Conservation (phyloP, 2,113 vertebrate species). For the Melanerpes aurifrons region DNA sequence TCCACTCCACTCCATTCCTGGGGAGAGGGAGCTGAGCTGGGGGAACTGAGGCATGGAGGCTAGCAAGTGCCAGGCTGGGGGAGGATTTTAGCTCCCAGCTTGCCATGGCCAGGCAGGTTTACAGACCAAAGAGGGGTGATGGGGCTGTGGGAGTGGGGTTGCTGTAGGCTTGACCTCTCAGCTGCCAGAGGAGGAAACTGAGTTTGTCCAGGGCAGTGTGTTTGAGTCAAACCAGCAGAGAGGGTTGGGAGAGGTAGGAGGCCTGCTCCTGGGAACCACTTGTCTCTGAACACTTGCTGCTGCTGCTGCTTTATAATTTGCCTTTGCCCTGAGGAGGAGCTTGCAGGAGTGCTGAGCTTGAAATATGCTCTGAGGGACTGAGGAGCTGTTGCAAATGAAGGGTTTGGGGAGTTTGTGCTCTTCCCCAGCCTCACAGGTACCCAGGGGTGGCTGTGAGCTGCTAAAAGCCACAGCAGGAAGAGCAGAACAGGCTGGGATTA, state of each 20-base stretch:
- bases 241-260: neutral
- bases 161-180: neutral
- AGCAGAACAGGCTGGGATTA: too few species aligned
- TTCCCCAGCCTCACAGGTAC: neutral
- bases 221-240: neutral
- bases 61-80: too few species aligned
- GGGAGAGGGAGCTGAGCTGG: too few species aligned
- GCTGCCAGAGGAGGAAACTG: neutral
- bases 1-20: too few species aligned
- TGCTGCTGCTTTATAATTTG: neutral
- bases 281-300: neutral
- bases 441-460: too few species aligned
- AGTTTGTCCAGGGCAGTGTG: rapidly evolving
- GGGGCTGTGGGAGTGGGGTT: too few species aligned
- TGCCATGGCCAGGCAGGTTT: neutral
- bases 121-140: neutral
- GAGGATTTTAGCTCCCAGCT: neutral
- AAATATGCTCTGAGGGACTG: neutral
- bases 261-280: neutral
- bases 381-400: neutral
- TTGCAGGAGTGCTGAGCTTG: neutral
- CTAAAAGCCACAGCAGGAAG: too few species aligned
- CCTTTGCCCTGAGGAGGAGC: neutral
- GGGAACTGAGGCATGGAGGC: too few species aligned
- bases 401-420: neutral